These are phyloP conservation scores for Pitangus sulphuratus DNA, from an alignment of 2,797 vertebrate genomes.

Conservation along the genomic window DNA sequence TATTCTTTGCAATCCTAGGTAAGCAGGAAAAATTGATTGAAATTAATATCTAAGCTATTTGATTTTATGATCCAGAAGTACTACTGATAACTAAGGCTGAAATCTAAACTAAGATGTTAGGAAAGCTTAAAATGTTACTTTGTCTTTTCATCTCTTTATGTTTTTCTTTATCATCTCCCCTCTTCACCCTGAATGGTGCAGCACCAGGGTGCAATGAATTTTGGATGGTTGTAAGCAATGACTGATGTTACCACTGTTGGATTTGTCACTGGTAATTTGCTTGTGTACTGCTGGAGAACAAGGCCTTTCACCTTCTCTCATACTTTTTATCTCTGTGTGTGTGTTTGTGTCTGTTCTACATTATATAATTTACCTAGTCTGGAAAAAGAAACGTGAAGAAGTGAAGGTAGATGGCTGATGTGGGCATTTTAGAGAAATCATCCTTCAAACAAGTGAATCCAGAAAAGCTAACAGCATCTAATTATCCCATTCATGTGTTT, in stretches of 20 bases:
- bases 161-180: not conserved
- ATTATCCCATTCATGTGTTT: conserved; percentile 15
- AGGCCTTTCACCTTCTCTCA: not conserved
- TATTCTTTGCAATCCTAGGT: not conserved
- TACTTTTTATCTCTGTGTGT: not conserved
- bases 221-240: not conserved
- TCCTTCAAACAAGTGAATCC: conserved; percentile 12
- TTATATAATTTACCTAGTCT: not conserved
- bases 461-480: conserved; percentile 25
- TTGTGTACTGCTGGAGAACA: not conserved
- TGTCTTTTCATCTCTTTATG: not conserved
- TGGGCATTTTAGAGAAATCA: not conserved
- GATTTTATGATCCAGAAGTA: not conserved
- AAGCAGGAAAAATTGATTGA: not conserved
- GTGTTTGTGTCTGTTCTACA: not conserved
- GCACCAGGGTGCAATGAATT: not conserved
- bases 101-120: not conserved
- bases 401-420: not conserved
- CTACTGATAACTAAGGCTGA: not conserved
- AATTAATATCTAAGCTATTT: not conserved
- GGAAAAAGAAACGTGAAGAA: not conserved
- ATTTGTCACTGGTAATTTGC: not conserved
- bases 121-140: not conserved
- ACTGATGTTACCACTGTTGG: not conserved
- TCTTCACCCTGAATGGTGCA: not conserved